phyloP scores from a whole-genome alignment of 2,113 vertebrate species.

The Rousettus leschenaultii region DNA sequence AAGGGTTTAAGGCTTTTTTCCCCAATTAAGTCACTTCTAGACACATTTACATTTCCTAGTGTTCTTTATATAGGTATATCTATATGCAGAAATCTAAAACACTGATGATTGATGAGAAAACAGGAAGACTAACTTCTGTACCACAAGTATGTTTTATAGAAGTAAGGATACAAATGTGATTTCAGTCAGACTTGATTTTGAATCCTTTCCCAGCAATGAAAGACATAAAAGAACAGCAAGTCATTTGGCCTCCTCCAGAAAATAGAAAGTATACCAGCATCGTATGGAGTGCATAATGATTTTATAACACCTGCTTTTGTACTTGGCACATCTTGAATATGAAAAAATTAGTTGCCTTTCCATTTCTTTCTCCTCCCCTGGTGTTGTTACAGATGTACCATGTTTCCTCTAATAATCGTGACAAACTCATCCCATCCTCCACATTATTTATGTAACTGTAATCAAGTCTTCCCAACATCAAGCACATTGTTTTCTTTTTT shows the following conservation, averaged over 20 bases:
- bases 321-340: neutral
- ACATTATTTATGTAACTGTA: neutral
- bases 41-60: neutral
- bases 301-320: neutral
- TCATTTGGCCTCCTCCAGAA: neutral
- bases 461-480: neutral
- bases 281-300: neutral
- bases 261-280: neutral
- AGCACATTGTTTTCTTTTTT: neutral
- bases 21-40: neutral
- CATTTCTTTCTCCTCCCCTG: neutral
- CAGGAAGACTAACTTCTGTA: neutral
- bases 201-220: neutral
- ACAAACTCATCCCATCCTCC: neutral
- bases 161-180: neutral
- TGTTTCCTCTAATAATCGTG: neutral
- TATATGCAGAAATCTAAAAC: neutral
- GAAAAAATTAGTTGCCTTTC: neutral
- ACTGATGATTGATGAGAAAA: neutral
- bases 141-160: neutral
- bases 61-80: neutral
- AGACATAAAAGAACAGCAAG: neutral
- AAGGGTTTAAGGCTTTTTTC: neutral
- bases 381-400: rapidly evolving
- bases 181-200: neutral